A percentile compares a stretch with the other conserved stretches of the same genome.
Conservation (phyloP, 1,140 invertebrate species). For the Reticulitermes speratus region DNA sequence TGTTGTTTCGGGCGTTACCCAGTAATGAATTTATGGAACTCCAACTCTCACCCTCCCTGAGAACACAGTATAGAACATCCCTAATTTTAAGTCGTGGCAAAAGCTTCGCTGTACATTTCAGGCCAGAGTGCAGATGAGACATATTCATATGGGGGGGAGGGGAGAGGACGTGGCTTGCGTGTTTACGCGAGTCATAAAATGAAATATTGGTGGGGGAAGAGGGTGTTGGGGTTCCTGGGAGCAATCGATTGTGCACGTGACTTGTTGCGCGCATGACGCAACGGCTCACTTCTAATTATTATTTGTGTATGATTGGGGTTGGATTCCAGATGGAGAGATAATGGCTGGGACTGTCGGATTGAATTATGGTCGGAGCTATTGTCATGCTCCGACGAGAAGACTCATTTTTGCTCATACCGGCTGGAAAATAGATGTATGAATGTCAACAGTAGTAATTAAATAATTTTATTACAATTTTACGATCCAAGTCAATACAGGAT, state of each 20-base stretch:
- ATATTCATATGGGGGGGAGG: not conserved
- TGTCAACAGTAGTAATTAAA: too few species aligned
- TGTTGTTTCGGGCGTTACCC: too few species aligned
- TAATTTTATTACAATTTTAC: too few species aligned
- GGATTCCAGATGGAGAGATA: slow-evolving; percentile 17
- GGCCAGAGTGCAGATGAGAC: not conserved
- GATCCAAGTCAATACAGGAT: too few species aligned
- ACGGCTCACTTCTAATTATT: slow-evolving; percentile 16
- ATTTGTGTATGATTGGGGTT: slow-evolving; percentile 18
- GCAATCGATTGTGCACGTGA: slow-evolving; percentile 13
- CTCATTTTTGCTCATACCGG: not conserved
- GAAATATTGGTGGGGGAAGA: not conserved
- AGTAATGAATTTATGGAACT: too few species aligned
- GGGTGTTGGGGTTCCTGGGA: slow-evolving; percentile 6
- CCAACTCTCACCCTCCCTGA: not conserved
- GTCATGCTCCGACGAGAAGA: not conserved
- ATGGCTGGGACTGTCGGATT: slow-evolving; percentile 16
- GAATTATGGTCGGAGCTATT: not conserved
- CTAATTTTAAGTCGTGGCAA: not conserved
- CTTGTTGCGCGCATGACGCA: slow-evolving; percentile 16
- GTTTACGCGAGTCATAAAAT: slow-evolving; percentile 1
- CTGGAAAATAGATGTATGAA: too few species aligned
- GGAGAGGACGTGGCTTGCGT: not conserved
- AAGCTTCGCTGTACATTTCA: not conserved
- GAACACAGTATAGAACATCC: not conserved